Base-by-base conservation (phyloP, 35 echinoderm and acorn worm species). In the Stichopus chloronotus region DNA sequence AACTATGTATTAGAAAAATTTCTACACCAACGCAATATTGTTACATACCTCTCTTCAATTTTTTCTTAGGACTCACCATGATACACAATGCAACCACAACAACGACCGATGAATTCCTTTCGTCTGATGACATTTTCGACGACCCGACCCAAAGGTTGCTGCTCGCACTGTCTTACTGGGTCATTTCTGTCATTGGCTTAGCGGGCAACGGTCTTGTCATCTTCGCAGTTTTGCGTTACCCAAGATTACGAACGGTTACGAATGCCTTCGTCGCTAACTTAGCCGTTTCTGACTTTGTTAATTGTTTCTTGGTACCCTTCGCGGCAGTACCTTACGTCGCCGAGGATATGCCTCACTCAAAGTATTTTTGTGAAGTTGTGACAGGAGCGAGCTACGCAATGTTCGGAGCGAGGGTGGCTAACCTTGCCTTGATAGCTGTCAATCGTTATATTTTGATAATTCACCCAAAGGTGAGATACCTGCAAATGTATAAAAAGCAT, bases 401-500 rank as follows among this genome's bases (percentile, higher is more conserved):
- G 69, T 72, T 72, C 22, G 17, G 16, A n/a, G 69, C 69, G 7
- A 72, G 69, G 4, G 17, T 72, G 11, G 69, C 22, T 72, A 72
- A 72, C 69, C 52, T 83, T 7, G 24, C 79, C 16, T 17, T 83
- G 79, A 83, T 83, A 83, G 79, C 79, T 4, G 7, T 83, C 8
- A 83, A 83, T 83, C 79, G 79, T 12, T 83, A 43, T 83, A 8
- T 30, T 52, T 57, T 83, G 10, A 24, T 88, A 63, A 88, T 59
- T 30, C 21, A 59, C 13, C 13, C 57, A 13, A 88, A 52, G 86
- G 17, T 20, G 6, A 52, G 21, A 9, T 88, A 88, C 25, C 19
- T 59, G 6, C 14, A 88, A 63, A 22, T 88, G 1, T 88, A 88
- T 30, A 8, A 8, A 9, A 30, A 30, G 8, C 61, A 59, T 52